Evolutionary conservation across 2,113 vertebrate genomes (phyloP).

Genomic region (Petaurus breviceps): DNA sequence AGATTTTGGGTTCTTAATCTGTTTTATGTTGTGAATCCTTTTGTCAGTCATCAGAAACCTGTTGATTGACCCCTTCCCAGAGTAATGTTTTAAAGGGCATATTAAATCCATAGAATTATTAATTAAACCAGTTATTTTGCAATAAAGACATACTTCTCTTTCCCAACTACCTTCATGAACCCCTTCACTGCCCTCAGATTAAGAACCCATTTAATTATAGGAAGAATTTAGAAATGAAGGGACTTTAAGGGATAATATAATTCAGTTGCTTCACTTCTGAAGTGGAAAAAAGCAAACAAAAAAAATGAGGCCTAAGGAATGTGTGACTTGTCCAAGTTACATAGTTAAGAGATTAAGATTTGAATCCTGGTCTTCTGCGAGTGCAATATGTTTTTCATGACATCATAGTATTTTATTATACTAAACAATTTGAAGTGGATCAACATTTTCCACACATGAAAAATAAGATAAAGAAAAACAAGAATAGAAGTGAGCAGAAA

Average conservation of each 20-base stretch:
- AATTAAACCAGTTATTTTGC: background rate
- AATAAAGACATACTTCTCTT: background rate
- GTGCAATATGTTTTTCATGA: background rate
- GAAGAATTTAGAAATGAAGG: background rate
- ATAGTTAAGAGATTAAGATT: background rate
- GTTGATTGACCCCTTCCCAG: background rate
- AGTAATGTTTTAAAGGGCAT: background rate
- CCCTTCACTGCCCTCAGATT: background rate
- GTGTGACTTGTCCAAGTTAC: too few relatives aligned
- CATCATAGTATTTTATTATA: background rate
- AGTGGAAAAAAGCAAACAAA: background rate
- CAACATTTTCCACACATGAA: background rate
- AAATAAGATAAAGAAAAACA: background rate
- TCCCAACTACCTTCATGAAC: background rate
- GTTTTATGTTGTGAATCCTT: background rate
- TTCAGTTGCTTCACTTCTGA: background rate
- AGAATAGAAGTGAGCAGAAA: background rate
- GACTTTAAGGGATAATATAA: background rate
- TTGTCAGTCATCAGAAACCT: background rate
- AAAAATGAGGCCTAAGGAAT: too few relatives aligned
- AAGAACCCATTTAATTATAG: background rate
- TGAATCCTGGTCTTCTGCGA: background rate
- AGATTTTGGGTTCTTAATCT: background rate
- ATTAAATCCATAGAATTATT: background rate
- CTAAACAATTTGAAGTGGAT: background rate